These are phyloP conservation scores for Alfaro cultratus DNA, from an alignment of 2,797 vertebrate genomes.

Conservation along the genomic window DNA sequence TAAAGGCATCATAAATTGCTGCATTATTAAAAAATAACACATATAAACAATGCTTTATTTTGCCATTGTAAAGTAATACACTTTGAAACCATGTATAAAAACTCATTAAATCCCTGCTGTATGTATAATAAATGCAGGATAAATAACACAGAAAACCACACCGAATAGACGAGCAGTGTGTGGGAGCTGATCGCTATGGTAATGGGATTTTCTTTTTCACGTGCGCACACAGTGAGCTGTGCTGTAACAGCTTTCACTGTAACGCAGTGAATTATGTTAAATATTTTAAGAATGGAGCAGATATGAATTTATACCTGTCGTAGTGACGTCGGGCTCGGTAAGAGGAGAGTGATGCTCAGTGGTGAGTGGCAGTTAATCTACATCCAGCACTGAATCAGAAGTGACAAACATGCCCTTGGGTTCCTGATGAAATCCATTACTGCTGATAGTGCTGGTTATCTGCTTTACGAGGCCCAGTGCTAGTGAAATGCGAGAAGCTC, in stretches of 20 bases:
- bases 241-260: constrained; percentile 12
- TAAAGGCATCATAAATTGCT: not conserved
- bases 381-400: not conserved
- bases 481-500: constrained; percentile 22
- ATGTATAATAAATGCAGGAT: constrained; percentile 2
- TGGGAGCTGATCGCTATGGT: constrained; percentile 20
- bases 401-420: constrained; percentile 11
- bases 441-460: constrained; percentile 2
- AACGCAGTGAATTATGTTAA: constrained; percentile 23
- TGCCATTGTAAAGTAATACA: not conserved
- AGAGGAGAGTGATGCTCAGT: not conserved
- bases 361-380: constrained; percentile 25
- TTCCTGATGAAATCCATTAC: constrained; percentile 26
- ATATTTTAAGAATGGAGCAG: constrained; percentile 15
- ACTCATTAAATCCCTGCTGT: not conserved
- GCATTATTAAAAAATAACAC: not conserved
- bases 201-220: constrained; percentile 22
- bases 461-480: constrained; percentile 23
- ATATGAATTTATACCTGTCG: constrained; percentile 5
- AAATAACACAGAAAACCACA: not conserved
- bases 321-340: constrained; percentile 13
- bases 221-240: not conserved
- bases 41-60: not conserved
- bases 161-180: not conserved
- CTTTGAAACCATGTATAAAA: not conserved